These are phyloP conservation scores for Albula glossodonta DNA, from an alignment of 2,113 vertebrate species.

Conservation along the genomic window DNA sequence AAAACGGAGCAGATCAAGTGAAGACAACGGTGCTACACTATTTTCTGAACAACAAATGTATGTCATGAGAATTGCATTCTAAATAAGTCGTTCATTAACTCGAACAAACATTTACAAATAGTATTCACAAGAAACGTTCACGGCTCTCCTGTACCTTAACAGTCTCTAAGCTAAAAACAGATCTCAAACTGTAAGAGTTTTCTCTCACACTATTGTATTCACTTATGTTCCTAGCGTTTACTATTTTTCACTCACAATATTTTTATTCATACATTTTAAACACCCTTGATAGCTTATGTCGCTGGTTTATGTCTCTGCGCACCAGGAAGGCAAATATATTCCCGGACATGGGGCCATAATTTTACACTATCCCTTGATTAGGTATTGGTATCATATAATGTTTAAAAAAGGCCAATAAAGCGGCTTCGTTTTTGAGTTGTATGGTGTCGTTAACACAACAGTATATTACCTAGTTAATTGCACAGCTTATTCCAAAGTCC, in stretches of 20 bases:
- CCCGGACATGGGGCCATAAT: neutral
- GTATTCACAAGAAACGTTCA: neutral
- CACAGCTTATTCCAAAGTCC: conserved; percentile 29
- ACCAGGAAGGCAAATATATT: neutral
- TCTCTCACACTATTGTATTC: neutral
- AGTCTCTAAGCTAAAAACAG: neutral
- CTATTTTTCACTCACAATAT: neutral
- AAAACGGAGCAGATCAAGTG: neutral
- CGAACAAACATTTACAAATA: neutral
- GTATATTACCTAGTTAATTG: conserved; percentile 1
- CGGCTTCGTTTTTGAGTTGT: neutral
- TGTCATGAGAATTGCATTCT: neutral
- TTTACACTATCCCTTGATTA: neutral
- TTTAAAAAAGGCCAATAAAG: neutral
- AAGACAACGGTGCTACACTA: neutral
- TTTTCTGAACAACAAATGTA: neutral
- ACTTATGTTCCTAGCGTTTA: neutral
- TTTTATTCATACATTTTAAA: neutral
- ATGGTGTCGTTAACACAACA: neutral
- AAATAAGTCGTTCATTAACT: too few relatives aligned
- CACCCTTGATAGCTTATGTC: neutral
- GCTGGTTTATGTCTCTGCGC: neutral
- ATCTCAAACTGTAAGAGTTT: neutral
- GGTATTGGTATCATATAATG: neutral
- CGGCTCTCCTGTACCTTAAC: neutral